Percentiles rank a stretch among this genome's conserved stretches.
These are phyloP conservation scores for Salminus brasiliensis DNA, from an alignment of 2,113 vertebrate species.

Conservation along the genomic window DNA sequence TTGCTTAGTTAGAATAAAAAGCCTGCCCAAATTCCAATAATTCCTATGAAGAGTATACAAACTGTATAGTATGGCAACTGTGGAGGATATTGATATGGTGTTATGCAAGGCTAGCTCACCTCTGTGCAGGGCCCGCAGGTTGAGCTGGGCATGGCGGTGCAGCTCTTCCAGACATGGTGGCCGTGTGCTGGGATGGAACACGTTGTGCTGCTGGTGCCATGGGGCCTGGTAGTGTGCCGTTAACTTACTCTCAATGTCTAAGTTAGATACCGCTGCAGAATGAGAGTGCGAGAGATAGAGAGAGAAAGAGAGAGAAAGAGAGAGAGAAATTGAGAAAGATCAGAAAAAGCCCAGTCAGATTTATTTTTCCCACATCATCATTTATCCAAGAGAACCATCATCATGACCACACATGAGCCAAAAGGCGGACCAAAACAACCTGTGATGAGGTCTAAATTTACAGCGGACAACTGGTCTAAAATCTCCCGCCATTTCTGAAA, in stretches of 20 bases:
- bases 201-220: slow-evolving; percentile 93
- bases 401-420: not conserved
- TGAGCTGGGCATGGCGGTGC: slow-evolving; percentile 88
- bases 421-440: not conserved
- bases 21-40: too few species aligned
- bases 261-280: slow-evolving; percentile 91
- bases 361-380: not conserved
- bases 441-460: not conserved
- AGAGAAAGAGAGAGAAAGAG: slow-evolving; percentile 16
- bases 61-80: too few species aligned
- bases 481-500: slow-evolving; percentile 11
- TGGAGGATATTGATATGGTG: not conserved
- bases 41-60: too few species aligned
- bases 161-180: slow-evolving; percentile 91
- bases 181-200: slow-evolving; percentile 88
- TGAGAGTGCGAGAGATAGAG: not conserved
- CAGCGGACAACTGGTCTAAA: not conserved
- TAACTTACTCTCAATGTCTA: slow-evolving; percentile 94
- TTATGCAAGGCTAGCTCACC: slow-evolving; percentile 70
- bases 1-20: too few species aligned
- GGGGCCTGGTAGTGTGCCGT: slow-evolving; percentile 90
- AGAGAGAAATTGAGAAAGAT: too few species aligned
- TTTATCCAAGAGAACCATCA: not conserved
- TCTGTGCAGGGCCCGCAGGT: slow-evolving; percentile 86
- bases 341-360: slow-evolving; percentile 10